phyloP scores from a whole-genome alignment of 2,888 invertebrate genomes.

The Tipula unca region DNA sequence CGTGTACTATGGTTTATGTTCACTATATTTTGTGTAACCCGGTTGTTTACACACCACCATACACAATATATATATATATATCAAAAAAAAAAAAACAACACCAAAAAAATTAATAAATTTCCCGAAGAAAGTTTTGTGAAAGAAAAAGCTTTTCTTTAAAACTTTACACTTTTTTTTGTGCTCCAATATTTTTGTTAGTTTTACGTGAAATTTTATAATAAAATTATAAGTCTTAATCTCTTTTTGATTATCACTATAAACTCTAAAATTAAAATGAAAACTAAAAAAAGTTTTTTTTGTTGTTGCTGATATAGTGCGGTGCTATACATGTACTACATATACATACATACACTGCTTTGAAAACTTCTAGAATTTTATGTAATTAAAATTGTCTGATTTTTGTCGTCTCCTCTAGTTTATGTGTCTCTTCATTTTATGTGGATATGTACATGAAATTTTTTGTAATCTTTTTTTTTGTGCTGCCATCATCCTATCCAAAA shows the following conservation, averaged over 20 bases:
- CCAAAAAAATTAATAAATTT: not conserved
- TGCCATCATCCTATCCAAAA: not conserved
- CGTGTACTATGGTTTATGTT: not conserved
- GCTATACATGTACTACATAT: not conserved
- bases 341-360: not conserved
- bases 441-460: not conserved
- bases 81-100: not conserved
- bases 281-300: not conserved
- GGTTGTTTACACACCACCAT: not conserved
- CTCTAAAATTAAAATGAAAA: not conserved
- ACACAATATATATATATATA: not conserved
- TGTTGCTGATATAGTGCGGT: not conserved
- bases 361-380: not conserved
- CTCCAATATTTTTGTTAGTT: not conserved
- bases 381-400: slow-evolving; percentile 8
- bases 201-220: not conserved
- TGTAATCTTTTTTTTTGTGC: not conserved
- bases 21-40: not conserved
- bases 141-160: not conserved
- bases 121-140: not conserved
- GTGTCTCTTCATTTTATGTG: not conserved
- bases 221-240: slow-evolving; percentile 14
- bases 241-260: slow-evolving; percentile 8
- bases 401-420: not conserved
- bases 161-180: not conserved